phyloP scores from a whole-genome alignment of 2,797 vertebrate genomes.

The Gymnopithys bicolor region DNA sequence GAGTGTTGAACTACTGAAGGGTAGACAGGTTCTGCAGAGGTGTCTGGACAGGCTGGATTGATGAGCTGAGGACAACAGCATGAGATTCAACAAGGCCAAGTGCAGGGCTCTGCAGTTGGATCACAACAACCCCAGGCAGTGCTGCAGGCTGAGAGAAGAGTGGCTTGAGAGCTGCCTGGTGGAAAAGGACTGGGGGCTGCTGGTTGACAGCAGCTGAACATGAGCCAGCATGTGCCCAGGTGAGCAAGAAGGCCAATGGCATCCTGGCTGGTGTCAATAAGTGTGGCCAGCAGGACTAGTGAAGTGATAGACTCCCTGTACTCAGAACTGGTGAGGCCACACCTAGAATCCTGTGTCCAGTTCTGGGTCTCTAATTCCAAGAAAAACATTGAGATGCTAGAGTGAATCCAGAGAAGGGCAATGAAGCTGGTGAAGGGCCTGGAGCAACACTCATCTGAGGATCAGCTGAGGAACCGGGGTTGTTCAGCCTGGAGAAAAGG shows the following conservation, averaged over 20 bases:
- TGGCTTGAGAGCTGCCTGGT: neutral
- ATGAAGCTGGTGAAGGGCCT: neutral
- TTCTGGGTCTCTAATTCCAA: neutral
- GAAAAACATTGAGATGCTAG: neutral
- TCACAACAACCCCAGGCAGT: neutral
- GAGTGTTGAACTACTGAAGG: accelerated
- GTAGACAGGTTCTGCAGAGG: neutral
- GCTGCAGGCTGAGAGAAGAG: neutral
- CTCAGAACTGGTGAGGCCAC: neutral
- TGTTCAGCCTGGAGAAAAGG: neutral
- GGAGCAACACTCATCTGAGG: neutral
- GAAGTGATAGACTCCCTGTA: neutral
- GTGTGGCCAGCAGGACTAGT: neutral
- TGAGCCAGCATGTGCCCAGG: neutral
- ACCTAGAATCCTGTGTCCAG: too few species aligned
- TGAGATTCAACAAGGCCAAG: neutral
- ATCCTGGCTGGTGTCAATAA: neutral
- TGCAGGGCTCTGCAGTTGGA: neutral
- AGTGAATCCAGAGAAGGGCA: neutral
- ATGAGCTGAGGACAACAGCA: neutral
- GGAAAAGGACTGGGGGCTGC: neutral
- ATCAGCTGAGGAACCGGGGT: neutral
- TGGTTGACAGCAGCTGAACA: neutral
- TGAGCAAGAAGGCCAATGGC: neutral
- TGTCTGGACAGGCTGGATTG: neutral